phyloP scores from a whole-genome alignment of 2,113 vertebrate genomes.

The Xiphophorus maculatus region DNA sequence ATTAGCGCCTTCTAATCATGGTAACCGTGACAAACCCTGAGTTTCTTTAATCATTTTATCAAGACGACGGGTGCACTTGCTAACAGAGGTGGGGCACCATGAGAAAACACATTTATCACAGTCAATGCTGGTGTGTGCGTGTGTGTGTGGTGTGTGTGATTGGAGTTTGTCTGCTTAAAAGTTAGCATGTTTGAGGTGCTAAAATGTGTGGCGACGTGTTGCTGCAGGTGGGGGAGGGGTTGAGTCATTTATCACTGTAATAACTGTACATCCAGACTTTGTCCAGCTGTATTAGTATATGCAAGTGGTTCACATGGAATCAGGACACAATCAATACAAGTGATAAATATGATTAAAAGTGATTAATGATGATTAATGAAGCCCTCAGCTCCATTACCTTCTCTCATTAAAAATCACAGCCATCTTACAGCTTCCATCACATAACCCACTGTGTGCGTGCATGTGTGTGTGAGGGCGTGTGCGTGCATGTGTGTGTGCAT shows the following conservation, averaged over 20 bases:
- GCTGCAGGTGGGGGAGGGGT: slow-evolving; percentile 49
- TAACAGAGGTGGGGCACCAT: slow-evolving; percentile 75
- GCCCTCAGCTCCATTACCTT: slow-evolving; percentile 68
- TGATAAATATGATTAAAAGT: slow-evolving; percentile 84
- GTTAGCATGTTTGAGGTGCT: slow-evolving; percentile 50
- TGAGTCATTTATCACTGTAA: slow-evolving; percentile 77
- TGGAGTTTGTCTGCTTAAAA: slow-evolving; percentile 6
- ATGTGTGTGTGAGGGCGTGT: slow-evolving; percentile 5
- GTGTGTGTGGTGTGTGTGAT: slow-evolving; percentile 6
- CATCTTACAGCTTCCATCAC: slow-evolving; percentile 41
- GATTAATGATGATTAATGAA: slow-evolving; percentile 83
- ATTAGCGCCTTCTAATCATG: slow-evolving; percentile 77
- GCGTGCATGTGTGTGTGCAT: slow-evolving; percentile 9
- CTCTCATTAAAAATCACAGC: slow-evolving; percentile 65
- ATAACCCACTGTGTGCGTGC: slow-evolving; percentile 18
- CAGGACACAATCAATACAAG: slow-evolving; percentile 82
- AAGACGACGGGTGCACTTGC: slow-evolving; percentile 64
- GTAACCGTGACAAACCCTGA: slow-evolving; percentile 76
- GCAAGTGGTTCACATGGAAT: slow-evolving; percentile 68
- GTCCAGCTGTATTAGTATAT: slow-evolving; percentile 76
- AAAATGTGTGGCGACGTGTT: slow-evolving; percentile 42
- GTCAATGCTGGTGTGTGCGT: background rate
- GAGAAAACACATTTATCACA: slow-evolving; percentile 75
- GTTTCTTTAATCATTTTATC: slow-evolving; percentile 81
- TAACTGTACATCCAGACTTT: slow-evolving; percentile 77